phyloP scores from a whole-genome alignment of 2,113 vertebrate genomes.

The Corythaixoides concolor region DNA sequence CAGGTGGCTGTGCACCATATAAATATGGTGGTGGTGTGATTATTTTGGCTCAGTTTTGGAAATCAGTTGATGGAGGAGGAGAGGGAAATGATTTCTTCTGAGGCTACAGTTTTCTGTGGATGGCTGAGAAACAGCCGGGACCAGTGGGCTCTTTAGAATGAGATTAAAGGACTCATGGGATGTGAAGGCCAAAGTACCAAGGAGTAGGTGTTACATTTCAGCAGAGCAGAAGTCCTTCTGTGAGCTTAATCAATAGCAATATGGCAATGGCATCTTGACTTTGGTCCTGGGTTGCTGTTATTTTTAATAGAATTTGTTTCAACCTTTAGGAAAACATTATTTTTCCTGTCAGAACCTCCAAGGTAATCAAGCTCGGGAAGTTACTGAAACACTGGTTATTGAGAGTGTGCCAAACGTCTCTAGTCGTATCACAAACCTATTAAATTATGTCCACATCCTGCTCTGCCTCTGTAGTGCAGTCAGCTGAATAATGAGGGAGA shows the following conservation, averaged over 20 bases:
- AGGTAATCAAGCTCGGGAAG: neutral
- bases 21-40: neutral
- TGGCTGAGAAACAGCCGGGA: neutral
- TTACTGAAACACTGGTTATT: slow-evolving; percentile 3
- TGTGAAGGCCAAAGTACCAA: neutral
- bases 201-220: neutral
- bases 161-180: neutral
- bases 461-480: neutral
- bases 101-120: neutral
- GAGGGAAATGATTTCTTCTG: slow-evolving; percentile 1
- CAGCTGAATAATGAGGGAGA: neutral
- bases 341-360: slow-evolving; percentile 25
- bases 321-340: slow-evolving; percentile 19
- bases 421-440: neutral
- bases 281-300: neutral
- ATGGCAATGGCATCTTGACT: neutral
- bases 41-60: slow-evolving; percentile 34
- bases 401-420: neutral
- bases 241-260: neutral
- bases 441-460: neutral
- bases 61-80: neutral
- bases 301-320: slow-evolving; percentile 16
- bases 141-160: neutral
- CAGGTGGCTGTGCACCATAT: neutral
- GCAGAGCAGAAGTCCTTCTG: neutral